Evolutionary conservation across 2,888 invertebrate species (phyloP).

Genomic region (Hirudinaria manillensis): DNA sequence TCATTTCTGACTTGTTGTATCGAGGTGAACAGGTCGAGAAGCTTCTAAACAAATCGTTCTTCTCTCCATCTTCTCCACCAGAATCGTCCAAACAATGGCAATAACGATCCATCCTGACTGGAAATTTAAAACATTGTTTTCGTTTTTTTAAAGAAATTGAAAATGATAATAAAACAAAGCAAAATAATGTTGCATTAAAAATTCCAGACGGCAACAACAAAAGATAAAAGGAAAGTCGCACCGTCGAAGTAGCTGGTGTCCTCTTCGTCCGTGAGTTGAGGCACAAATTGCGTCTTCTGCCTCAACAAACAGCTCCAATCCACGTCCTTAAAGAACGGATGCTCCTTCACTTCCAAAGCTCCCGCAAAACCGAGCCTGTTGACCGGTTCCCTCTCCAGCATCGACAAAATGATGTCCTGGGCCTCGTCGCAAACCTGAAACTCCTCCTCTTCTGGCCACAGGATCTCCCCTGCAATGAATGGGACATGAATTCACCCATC

Average conservation of each 20-base stretch:
- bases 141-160: no score
- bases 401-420: constrained; percentile 78
- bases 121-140: background rate
- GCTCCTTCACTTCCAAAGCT: constrained; percentile 80
- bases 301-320: constrained; percentile 93
- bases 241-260: constrained; percentile 99
- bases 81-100: constrained; percentile 47
- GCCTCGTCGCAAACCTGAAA: constrained; percentile 78
- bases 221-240: constrained; percentile 55
- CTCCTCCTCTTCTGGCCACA: constrained; percentile 97
- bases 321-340: constrained; percentile 81
- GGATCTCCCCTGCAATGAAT: constrained; percentile 75
- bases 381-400: constrained; percentile 84
- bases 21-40: constrained; percentile 81
- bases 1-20: constrained; percentile 56
- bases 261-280: constrained; percentile 78
- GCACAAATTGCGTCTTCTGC: constrained; percentile 97
- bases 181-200: background rate
- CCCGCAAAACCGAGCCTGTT: constrained; percentile 79
- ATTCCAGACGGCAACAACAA: background rate
- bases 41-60: constrained; percentile 64
- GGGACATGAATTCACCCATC: background rate
- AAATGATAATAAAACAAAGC: no score
- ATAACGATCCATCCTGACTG: constrained; percentile 59
- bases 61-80: constrained; percentile 58